Conservation (phyloP, 2,888 invertebrate genomes). For the Andrena marginata region DNA sequence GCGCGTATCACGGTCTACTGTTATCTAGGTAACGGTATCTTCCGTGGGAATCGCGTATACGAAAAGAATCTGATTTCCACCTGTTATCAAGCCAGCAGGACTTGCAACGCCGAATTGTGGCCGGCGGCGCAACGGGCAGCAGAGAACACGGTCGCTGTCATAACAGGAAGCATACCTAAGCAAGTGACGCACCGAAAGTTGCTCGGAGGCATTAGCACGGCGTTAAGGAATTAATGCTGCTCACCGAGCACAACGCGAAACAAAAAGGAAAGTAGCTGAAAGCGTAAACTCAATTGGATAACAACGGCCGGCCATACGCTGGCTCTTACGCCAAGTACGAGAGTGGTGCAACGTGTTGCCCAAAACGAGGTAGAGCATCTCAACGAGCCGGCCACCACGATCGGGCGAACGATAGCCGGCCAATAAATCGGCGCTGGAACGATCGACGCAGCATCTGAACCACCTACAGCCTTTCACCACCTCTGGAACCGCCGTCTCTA, state of each 20-base stretch:
- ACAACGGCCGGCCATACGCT: constrained; percentile 69
- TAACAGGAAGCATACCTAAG: constrained; percentile 59
- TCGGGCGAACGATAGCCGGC: constrained; percentile 41
- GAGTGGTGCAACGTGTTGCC: constrained; percentile 47
- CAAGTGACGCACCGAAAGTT: constrained; percentile 64
- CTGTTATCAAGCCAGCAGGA: not conserved
- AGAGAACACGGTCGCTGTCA: constrained; percentile 36
- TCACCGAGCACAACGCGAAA: constrained; percentile 75
- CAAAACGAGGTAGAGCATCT: constrained; percentile 15
- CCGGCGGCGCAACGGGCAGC: not conserved
- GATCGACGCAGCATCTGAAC: constrained; percentile 65
- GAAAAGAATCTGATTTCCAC: not conserved
- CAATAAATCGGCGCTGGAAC: constrained; percentile 66
- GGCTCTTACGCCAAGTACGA: constrained; percentile 58
- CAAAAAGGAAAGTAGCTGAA: constrained; percentile 80
- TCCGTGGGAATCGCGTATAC: not conserved
- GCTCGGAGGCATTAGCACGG: constrained; percentile 52
- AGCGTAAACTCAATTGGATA: constrained; percentile 81
- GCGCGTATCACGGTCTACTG: not conserved
- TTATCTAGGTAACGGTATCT: not conserved
- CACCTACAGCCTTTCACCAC: constrained; percentile 74
- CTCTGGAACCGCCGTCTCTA: constrained; percentile 23
- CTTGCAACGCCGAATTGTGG: not conserved
- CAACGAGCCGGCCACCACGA: constrained; percentile 19
- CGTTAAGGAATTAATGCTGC: constrained; percentile 78